Percentiles rank a stretch among this genome's conserved stretches.
Evolutionary conservation across 1,140 invertebrate species (phyloP).

Genomic region (Drosophila tani): DNA sequence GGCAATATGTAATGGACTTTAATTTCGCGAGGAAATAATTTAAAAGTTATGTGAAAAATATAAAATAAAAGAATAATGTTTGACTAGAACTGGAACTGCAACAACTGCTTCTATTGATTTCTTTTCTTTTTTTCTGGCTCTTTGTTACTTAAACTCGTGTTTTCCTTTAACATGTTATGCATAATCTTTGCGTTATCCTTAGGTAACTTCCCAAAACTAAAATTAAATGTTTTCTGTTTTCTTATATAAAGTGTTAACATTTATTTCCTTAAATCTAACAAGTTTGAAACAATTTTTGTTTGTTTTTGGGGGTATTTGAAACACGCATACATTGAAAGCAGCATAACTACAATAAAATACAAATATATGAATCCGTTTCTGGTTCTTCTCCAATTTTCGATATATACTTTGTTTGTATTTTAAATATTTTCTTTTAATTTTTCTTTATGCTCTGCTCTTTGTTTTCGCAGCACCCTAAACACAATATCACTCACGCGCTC

Average conservation of each 20-base stretch:
- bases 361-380: constrained; percentile 42
- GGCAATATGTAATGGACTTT: constrained; percentile 58
- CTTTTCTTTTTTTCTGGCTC: not conserved
- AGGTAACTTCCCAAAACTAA: constrained; percentile 44
- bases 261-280: constrained; percentile 66
- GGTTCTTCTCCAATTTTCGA: not conserved
- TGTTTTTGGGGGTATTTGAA: constrained; percentile 47
- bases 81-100: constrained; percentile 21
- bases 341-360: constrained; percentile 50
- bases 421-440: constrained; percentile 42
- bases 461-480: constrained; percentile 82
- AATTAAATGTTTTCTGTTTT: constrained; percentile 48
- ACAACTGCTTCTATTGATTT: not conserved
- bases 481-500: constrained; percentile 85
- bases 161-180: constrained; percentile 29
- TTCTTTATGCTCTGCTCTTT: constrained; percentile 42
- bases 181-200: constrained; percentile 17
- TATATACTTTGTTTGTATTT: constrained; percentile 35
- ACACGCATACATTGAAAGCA: constrained; percentile 56
- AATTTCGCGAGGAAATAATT: constrained; percentile 28
- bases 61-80: not conserved
- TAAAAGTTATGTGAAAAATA: not conserved
- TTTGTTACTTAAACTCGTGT: constrained; percentile 4
- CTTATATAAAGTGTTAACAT: constrained; percentile 63
- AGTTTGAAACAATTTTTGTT: constrained; percentile 52